These are phyloP conservation scores for Drosophila ficusphila DNA, from an alignment of 1,140 invertebrate species.

Conservation along the genomic window DNA sequence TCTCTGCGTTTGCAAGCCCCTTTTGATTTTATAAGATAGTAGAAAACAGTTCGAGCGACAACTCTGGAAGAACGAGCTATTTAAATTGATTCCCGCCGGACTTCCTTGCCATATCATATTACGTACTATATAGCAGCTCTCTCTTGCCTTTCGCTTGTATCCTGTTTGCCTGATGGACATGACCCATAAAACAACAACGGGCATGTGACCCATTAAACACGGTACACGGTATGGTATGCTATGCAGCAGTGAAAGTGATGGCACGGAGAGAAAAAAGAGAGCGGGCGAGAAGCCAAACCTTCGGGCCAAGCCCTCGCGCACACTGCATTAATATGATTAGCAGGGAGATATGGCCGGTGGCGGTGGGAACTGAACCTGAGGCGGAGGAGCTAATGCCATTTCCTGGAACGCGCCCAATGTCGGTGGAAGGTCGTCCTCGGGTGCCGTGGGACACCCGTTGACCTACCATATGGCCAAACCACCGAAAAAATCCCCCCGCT, in stretches of 20 bases:
- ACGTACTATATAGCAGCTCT: no score
- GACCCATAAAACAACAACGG: conserved; percentile 67
- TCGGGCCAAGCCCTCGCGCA: conserved; percentile 63
- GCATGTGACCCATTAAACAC: conserved; percentile 47
- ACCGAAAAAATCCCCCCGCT: background rate
- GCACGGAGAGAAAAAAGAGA: conserved; percentile 51
- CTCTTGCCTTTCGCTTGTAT: background rate
- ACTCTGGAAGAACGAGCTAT: conserved; percentile 46
- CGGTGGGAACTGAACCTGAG: background rate
- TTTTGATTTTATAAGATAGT: background rate
- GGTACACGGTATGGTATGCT: no score
- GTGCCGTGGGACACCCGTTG: conserved; percentile 11
- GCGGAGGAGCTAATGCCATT: conserved; percentile 66
- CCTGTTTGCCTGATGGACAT: conserved; percentile 67
- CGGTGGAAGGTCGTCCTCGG: conserved; percentile 44
- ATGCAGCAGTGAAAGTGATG: conserved; percentile 51
- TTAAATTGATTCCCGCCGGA: conserved; percentile 82
- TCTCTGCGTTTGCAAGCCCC: no score
- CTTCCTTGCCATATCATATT: conserved; percentile 79
- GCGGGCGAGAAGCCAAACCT: conserved; percentile 60
- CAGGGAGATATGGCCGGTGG: conserved; percentile 40
- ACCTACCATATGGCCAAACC: conserved; percentile 52
- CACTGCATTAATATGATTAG: conserved; percentile 80
- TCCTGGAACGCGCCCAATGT: conserved; percentile 66
- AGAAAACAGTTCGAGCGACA: background rate